Conservation (phyloP, 2,797 vertebrate genomes). For the Sphenopsis melanotis region DNA sequence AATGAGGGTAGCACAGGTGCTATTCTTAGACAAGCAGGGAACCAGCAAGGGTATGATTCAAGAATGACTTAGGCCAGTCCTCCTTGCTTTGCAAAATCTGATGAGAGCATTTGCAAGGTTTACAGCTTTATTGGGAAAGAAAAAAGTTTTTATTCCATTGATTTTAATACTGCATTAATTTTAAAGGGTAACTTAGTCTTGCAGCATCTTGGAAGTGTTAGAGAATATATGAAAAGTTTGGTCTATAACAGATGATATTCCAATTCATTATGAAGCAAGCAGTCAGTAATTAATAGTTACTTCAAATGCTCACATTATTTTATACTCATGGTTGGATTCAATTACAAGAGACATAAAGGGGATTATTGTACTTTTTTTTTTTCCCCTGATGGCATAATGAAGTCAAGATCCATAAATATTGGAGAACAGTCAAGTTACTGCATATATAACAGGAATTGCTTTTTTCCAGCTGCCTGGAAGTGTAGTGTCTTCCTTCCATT, state of each 20-base stretch:
- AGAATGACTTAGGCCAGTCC: neutral
- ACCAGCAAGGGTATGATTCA: neutral
- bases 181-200: neutral
- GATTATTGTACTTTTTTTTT: slow-evolving; percentile 59
- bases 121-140: neutral
- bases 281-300: slow-evolving; percentile 63
- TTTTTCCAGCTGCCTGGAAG: neutral
- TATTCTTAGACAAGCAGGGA: neutral
- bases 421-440: slow-evolving; percentile 9
- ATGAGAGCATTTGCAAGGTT: neutral
- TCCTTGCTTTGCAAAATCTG: neutral
- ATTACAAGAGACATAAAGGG: slow-evolving; percentile 52
- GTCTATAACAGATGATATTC: slow-evolving; percentile 9
- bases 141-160: neutral
- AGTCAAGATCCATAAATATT: slow-evolving; percentile 49
- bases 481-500: neutral
- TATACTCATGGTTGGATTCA: slow-evolving; percentile 66
- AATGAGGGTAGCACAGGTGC: neutral
- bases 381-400: slow-evolving; percentile 26
- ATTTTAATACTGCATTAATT: neutral
- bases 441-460: neutral
- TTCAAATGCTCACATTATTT: slow-evolving; percentile 62
- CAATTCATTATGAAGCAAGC: slow-evolving; percentile 63
- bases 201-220: slow-evolving; percentile 3
- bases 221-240: slow-evolving; percentile 14